Conservation (phyloP, 2,888 invertebrate species). For the Cantharis nigra region DNA sequence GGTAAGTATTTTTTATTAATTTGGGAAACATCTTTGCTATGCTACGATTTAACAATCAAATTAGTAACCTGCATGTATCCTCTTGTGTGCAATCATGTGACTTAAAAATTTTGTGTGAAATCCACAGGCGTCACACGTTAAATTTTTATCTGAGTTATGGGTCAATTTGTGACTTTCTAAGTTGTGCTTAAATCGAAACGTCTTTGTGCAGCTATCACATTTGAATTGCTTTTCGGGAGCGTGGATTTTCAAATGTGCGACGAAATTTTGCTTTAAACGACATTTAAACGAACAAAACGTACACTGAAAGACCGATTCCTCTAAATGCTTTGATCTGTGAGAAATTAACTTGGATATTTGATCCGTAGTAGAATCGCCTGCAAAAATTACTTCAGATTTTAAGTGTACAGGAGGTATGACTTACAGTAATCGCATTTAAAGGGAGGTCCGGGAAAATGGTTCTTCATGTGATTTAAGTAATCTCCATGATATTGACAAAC, state of each 20-base stretch:
- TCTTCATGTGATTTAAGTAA: conserved; percentile 65
- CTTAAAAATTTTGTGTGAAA: conserved; percentile 70
- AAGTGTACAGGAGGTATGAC: conserved; percentile 4
- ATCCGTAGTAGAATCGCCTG: conserved; percentile 52
- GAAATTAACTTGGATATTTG: conserved; percentile 62
- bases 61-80: conserved; percentile 63
- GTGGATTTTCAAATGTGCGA: conserved; percentile 64
- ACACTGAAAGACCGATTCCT: conserved; percentile 57
- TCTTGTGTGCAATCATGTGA: conserved; percentile 67
- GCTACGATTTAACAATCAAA: neutral
- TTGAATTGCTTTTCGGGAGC: conserved; percentile 62
- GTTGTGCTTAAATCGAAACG: conserved; percentile 63
- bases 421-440: conserved; percentile 65
- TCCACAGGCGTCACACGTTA: conserved; percentile 68
- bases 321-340: conserved; percentile 63
- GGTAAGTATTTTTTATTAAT: no score
- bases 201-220: conserved; percentile 63
- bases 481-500: conserved; percentile 66
- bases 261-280: conserved; percentile 62
- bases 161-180: conserved; percentile 63
- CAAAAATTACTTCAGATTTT: conserved; percentile 1
- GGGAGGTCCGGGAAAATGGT: conserved; percentile 66
- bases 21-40: no score
- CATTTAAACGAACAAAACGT: conserved; percentile 63
- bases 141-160: conserved; percentile 62